Evolutionary conservation across 2,888 invertebrate genomes (phyloP).

Genomic region (Myopa tessellatipennis): DNA sequence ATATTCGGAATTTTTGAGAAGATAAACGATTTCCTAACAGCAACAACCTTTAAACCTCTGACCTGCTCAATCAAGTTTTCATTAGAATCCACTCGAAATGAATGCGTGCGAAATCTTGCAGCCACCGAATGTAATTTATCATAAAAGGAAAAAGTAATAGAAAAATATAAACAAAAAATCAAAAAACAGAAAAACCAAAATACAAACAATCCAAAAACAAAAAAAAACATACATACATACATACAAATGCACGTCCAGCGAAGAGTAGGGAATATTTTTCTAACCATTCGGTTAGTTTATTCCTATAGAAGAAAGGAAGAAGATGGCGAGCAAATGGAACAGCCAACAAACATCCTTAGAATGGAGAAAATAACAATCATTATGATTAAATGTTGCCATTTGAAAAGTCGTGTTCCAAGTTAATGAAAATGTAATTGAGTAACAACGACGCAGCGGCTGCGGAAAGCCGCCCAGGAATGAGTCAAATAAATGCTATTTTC

Average conservation of each 20-base stretch:
- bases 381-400: conserved; percentile 68
- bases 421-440: conserved; percentile 69
- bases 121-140: conserved; percentile 35
- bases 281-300: background rate
- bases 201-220: background rate
- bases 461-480: conserved; percentile 7
- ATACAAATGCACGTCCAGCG: no score
- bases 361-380: conserved; percentile 65
- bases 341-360: background rate
- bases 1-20: no score
- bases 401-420: conserved; percentile 68
- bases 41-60: conserved; percentile 15
- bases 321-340: background rate
- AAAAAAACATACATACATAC: background rate
- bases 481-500: background rate
- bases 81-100: conserved; percentile 15
- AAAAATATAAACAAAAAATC: background rate
- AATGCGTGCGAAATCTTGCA: conserved; percentile 1
- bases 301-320: background rate
- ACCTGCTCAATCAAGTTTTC: conserved; percentile 31
- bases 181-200: background rate
- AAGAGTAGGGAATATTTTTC: no score
- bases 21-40: conserved; percentile 14
- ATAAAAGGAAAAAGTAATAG: background rate
- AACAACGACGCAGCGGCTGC: conserved; percentile 57